A percentile compares a stretch with the other conserved stretches of the same genome.
phyloP scores from a whole-genome alignment of 2,797 vertebrate species.

The Emydoidea blandingii region DNA sequence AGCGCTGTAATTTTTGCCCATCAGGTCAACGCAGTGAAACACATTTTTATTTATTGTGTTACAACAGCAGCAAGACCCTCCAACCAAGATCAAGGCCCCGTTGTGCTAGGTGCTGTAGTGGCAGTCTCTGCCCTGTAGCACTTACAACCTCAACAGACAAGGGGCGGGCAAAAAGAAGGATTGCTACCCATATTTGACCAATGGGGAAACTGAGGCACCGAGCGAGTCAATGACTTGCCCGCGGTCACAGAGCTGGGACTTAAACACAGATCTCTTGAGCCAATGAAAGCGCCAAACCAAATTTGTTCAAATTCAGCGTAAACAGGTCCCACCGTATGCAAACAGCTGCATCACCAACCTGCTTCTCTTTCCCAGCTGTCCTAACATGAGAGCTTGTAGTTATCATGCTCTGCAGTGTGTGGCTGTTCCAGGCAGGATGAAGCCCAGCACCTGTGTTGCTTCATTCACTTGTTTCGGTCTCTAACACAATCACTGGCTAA shows the following conservation, averaged over 20 bases:
- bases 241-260: neutral
- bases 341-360: slow-evolving; percentile 21
- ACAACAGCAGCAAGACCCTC: neutral
- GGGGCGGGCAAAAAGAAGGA: too few relatives aligned
- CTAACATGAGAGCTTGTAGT: neutral
- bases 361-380: slow-evolving; percentile 22
- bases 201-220: too few relatives aligned
- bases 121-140: too few relatives aligned
- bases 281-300: neutral
- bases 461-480: neutral
- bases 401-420: slow-evolving; percentile 18
- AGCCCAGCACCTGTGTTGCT: neutral
- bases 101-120: neutral
- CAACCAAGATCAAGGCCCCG: neutral
- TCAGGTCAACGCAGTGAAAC: neutral
- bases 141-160: too few relatives aligned
- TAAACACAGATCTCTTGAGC: neutral
- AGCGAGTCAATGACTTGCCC: neutral
- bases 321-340: neutral
- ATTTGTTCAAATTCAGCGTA: neutral
- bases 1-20: too few relatives aligned
- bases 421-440: neutral
- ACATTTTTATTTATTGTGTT: neutral
- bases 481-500: neutral
- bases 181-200: too few relatives aligned